phyloP scores from a whole-genome alignment of 2,888 invertebrate genomes.

The Pandemis cinnamomeana region DNA sequence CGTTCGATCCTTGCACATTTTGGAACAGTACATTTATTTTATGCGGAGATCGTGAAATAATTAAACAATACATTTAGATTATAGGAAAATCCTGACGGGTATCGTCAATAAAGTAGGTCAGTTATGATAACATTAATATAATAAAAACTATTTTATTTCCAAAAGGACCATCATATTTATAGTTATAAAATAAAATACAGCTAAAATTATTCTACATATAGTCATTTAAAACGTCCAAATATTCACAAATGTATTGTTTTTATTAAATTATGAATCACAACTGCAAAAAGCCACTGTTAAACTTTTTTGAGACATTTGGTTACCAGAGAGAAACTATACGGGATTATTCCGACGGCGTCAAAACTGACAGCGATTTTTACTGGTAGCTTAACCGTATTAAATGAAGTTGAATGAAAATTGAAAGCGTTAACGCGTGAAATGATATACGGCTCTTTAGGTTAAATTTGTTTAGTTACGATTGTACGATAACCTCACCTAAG shows the following conservation, averaged over 20 bases:
- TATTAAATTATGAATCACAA: conserved; percentile 15
- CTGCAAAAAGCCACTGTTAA: neutral
- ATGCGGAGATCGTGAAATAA: no score
- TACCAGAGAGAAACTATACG: neutral
- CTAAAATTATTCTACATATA: no score
- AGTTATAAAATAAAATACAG: no score
- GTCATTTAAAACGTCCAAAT: no score
- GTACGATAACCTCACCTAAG: conserved; percentile 64
- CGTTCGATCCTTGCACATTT: no score
- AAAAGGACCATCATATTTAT: no score
- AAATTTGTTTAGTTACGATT: neutral
- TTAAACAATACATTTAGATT: no score
- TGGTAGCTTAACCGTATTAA: neutral
- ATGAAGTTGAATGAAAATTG: neutral
- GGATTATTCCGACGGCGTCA: neutral
- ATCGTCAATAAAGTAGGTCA: no score
- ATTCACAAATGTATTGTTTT: conserved; percentile 13
- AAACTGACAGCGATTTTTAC: neutral
- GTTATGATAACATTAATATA: no score
- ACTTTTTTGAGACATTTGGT: neutral
- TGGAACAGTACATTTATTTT: no score
- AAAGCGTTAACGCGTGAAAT: neutral
- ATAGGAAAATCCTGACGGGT: no score
- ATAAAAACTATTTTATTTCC: no score
- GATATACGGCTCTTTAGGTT: neutral